phyloP scores from a whole-genome alignment of 2,888 invertebrate genomes.

The Omphaloscelis lunosa region DNA sequence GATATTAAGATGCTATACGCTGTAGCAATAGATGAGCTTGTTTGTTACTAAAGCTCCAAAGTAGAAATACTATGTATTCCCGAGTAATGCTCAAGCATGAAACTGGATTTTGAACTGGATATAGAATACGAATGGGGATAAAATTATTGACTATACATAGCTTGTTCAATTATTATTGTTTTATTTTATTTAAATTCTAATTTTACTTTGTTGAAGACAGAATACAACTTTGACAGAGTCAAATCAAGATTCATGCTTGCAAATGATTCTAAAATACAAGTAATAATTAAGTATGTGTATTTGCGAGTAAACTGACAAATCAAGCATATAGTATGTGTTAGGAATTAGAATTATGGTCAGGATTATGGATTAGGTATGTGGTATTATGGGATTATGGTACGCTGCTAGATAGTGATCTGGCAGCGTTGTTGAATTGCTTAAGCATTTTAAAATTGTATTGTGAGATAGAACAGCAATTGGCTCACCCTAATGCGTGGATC shows the following conservation, averaged over 20 bases:
- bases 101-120: not conserved
- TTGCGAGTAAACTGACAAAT: not conserved
- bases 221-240: not conserved
- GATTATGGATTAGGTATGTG: too few relatives aligned
- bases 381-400: too few relatives aligned
- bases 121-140: not conserved
- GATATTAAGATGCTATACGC: too few relatives aligned
- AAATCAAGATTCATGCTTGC: not conserved
- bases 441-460: not conserved
- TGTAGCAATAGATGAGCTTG: not conserved
- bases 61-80: not conserved
- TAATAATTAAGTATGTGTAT: not conserved
- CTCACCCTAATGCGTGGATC: conserved; percentile 34
- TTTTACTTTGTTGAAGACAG: not conserved
- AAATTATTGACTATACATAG: not conserved
- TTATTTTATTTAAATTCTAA: not conserved
- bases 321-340: not conserved
- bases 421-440: not conserved
- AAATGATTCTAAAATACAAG: not conserved
- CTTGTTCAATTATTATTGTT: not conserved
- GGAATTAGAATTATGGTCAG: too few relatives aligned
- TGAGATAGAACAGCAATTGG: conserved; percentile 26
- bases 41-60: not conserved
- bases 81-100: conserved; percentile 2
- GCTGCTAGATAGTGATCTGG: too few relatives aligned